Percentiles rank a stretch among this genome's conserved stretches.
These are phyloP conservation scores for Cephalopachus bancanus DNA, from an alignment of 2,797 vertebrate genomes.

Conservation along the genomic window DNA sequence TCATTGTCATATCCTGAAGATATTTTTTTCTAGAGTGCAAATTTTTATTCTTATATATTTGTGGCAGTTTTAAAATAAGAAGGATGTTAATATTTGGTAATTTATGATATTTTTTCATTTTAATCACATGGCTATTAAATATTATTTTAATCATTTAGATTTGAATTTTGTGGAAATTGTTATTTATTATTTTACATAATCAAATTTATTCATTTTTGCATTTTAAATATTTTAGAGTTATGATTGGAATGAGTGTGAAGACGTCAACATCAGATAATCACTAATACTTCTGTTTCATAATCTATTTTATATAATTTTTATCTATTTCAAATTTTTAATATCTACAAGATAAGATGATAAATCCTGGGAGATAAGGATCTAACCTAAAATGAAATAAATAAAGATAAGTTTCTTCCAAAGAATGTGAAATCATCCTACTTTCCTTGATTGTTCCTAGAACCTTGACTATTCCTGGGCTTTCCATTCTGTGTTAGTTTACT, in stretches of 20 bases:
- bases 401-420: too few species aligned
- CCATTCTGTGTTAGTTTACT: neutral
- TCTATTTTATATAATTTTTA: neutral
- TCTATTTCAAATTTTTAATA: too few species aligned
- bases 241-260: neutral
- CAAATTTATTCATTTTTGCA: neutral
- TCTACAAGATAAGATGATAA: too few species aligned
- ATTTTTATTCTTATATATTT: neutral
- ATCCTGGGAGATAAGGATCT: too few species aligned
- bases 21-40: neutral
- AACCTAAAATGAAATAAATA: too few species aligned
- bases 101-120: neutral
- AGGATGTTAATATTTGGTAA: neutral
- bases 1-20: neutral
- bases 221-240: neutral
- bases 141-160: neutral
- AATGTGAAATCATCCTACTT: too few species aligned
- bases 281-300: neutral
- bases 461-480: too few species aligned
- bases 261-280: neutral
- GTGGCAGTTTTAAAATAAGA: neutral
- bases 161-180: neutral
- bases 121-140: neutral
- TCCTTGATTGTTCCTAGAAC: too few species aligned
- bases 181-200: neutral